These are phyloP conservation scores for Trachelus troglodyta DNA, from an alignment of 2,888 invertebrate species.

Conservation along the genomic window DNA sequence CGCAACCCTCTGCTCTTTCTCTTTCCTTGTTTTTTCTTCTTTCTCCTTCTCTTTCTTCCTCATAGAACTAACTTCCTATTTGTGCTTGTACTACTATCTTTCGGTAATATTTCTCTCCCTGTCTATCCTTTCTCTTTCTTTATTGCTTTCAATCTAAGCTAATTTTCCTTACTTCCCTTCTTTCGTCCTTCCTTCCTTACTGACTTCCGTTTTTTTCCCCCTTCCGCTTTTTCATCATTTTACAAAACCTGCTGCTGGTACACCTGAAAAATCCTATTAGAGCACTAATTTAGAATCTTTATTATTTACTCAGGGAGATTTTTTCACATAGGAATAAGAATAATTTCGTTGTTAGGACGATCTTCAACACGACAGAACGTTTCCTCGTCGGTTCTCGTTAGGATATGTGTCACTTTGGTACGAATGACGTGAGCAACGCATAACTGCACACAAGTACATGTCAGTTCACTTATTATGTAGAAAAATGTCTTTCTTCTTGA, in stretches of 20 bases:
- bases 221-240: neutral
- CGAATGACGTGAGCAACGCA: slow-evolving; percentile 42
- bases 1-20: slow-evolving; percentile 12
- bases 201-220: neutral
- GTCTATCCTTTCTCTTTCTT: slow-evolving; percentile 10
- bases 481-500: slow-evolving; percentile 11
- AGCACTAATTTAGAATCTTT: neutral
- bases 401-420: slow-evolving; percentile 48
- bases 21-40: slow-evolving; percentile 8
- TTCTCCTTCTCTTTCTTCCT: neutral
- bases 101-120: slow-evolving; percentile 18
- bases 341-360: neutral
- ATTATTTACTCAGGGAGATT: neutral
- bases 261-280: neutral
- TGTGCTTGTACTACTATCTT: slow-evolving; percentile 11
- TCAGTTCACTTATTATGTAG: slow-evolving; percentile 10
- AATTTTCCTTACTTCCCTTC: slow-evolving; percentile 10
- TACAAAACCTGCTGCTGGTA: neutral
- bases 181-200: neutral
- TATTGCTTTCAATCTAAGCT: slow-evolving; percentile 13
- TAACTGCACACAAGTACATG: slow-evolving; percentile 25
- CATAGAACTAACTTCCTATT: slow-evolving; percentile 3
- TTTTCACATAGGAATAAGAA: neutral
- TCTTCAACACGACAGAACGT: neutral
- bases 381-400: slow-evolving; percentile 8